These are phyloP conservation scores for Platyscapa corneri DNA, from an alignment of 1,140 invertebrate species.

Conservation along the genomic window DNA sequence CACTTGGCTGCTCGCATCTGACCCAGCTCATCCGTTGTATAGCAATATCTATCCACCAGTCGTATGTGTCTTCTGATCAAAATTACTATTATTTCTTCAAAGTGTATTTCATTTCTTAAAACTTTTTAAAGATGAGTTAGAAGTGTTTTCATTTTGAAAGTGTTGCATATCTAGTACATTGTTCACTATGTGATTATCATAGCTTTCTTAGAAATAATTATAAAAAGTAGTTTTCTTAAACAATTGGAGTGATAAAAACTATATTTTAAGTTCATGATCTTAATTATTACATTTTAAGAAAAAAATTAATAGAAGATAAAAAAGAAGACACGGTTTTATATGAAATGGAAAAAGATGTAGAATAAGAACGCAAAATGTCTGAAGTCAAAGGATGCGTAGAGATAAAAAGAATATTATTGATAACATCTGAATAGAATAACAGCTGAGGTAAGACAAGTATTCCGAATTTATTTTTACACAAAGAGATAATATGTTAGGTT, in stretches of 20 bases:
- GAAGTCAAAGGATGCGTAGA: neutral
- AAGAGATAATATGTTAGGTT: neutral
- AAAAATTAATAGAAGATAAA: too few species aligned
- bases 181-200: too few species aligned
- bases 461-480: neutral
- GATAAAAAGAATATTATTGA: neutral
- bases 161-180: too few species aligned
- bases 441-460: neutral
- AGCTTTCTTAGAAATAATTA: too few species aligned
- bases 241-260: too few species aligned
- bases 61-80: neutral
- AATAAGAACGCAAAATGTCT: neutral
- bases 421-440: neutral
- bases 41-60: neutral
- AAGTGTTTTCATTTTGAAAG: too few species aligned
- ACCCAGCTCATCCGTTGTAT: slow-evolving; percentile 6
- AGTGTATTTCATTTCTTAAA: neutral
- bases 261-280: too few species aligned
- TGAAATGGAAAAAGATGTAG: neutral
- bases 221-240: too few species aligned
- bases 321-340: too few species aligned
- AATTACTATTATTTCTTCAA: neutral
- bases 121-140: neutral
- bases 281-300: too few species aligned
- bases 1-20: slow-evolving; percentile 21